Evolutionary conservation across 2,113 vertebrate genomes (phyloP).

Genomic region (Cochlearius cochlearius): DNA sequence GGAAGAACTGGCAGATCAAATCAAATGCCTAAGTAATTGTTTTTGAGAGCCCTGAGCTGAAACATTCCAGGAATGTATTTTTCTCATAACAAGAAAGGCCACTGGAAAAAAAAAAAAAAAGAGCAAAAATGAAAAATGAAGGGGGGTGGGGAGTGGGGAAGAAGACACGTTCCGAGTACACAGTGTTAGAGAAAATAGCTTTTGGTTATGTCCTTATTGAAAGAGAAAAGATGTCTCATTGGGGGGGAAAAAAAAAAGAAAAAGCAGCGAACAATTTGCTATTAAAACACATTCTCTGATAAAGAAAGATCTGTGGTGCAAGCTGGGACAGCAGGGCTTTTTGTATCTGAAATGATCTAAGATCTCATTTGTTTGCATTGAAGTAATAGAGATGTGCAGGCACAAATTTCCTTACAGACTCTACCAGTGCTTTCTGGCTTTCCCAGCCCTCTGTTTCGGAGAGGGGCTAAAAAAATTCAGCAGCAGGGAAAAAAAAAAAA

Average conservation of each 20-base stretch:
- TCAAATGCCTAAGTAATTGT: constrained; percentile 56
- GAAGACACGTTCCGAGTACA: neutral
- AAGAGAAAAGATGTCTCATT: neutral
- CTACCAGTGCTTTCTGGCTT: neutral
- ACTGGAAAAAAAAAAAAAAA: neutral
- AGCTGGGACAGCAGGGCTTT: neutral
- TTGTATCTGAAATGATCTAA: neutral
- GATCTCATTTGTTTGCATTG: neutral
- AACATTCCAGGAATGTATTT: constrained; percentile 42
- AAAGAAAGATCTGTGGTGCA: neutral
- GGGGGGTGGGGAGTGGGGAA: neutral
- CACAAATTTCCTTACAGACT: neutral
- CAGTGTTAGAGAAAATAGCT: neutral
- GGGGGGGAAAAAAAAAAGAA: rapidly evolving
- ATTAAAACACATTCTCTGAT: neutral
- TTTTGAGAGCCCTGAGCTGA: constrained; percentile 35
- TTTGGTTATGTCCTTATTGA: constrained; percentile 13
- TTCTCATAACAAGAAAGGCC: neutral
- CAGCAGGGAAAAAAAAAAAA: neutral
- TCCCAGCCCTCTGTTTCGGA: neutral
- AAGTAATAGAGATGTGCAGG: neutral
- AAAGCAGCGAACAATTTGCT: neutral
- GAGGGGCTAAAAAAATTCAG: neutral
- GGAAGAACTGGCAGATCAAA: constrained; percentile 12
- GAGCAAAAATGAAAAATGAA: constrained; percentile 5